Percentiles rank a stretch among this genome's conserved stretches.
Evolutionary conservation across 2,888 invertebrate genomes (phyloP).

Genomic region (Cheilosia grossa): DNA sequence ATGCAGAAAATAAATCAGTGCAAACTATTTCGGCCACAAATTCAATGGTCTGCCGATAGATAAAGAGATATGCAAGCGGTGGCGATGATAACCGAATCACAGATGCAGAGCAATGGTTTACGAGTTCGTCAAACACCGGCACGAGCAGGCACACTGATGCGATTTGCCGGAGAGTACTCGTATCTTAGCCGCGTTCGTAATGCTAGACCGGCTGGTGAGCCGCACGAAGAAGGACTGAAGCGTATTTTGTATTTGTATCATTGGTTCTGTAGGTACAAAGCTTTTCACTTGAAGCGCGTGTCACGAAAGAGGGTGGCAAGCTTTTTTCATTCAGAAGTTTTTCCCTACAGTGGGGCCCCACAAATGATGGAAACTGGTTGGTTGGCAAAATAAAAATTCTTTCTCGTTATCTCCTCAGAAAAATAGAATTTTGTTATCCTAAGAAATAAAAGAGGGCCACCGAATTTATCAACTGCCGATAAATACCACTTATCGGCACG

Average conservation of each 20-base stretch:
- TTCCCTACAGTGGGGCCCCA: constrained; percentile 46
- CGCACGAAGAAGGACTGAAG: constrained; percentile 73
- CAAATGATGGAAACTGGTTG: constrained; percentile 29
- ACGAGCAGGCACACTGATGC: constrained; percentile 26
- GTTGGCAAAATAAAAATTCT: background rate
- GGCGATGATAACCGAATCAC: constrained; percentile 53
- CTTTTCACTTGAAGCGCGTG: constrained; percentile 51
- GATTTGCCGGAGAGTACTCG: constrained; percentile 11
- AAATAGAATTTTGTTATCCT: constrained; percentile 2
- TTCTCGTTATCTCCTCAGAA: background rate
- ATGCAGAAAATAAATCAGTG: constrained; percentile 62
- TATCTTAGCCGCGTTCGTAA: constrained; percentile 37
- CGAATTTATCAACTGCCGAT: constrained; percentile 11
- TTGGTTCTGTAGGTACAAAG: constrained; percentile 49
- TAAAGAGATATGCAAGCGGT: constrained; percentile 56
- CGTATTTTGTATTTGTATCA: constrained; percentile 28
- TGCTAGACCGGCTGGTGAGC: constrained; percentile 68
- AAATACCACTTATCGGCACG: constrained; percentile 26
- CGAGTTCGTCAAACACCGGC: constrained; percentile 54
- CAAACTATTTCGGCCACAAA: constrained; percentile 60
- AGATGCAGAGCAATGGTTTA: constrained; percentile 38
- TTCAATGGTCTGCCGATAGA: constrained; percentile 56
- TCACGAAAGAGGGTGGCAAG: constrained; percentile 54
- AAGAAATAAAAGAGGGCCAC: constrained; percentile 25
- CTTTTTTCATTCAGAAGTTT: constrained; percentile 71